Conservation (phyloP, 1,140 invertebrate genomes). For the Dreissena polymorpha region DNA sequence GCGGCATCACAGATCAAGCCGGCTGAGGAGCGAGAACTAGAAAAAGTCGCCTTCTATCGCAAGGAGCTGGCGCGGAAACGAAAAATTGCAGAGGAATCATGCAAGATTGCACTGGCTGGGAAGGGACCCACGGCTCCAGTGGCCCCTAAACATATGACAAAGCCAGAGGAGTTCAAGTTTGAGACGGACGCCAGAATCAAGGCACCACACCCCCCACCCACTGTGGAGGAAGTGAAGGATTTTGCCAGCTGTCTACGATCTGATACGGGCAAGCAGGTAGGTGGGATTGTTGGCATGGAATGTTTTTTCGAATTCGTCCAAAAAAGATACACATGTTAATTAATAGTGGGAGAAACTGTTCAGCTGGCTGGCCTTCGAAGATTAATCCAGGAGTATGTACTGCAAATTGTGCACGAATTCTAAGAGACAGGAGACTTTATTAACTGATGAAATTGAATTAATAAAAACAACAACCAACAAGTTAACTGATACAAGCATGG, state of each 20-base stretch:
- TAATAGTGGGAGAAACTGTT: too few relatives aligned
- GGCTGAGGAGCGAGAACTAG: constrained; percentile 72
- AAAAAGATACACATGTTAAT: too few relatives aligned
- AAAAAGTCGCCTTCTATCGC: constrained; percentile 68
- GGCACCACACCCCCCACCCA: constrained; percentile 56
- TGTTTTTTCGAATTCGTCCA: not conserved
- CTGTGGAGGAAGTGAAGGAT: constrained; percentile 59
- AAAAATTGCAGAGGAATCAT: constrained; percentile 68
- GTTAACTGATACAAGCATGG: too few relatives aligned
- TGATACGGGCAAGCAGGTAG: constrained; percentile 42
- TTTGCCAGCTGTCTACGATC: constrained; percentile 65
- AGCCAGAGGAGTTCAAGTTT: constrained; percentile 71
- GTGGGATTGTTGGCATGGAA: not conserved
- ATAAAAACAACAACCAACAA: too few relatives aligned
- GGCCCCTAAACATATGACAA: constrained; percentile 63
- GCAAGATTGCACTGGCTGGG: constrained; percentile 60
- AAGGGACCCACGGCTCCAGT: constrained; percentile 50
- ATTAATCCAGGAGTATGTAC: too few relatives aligned
- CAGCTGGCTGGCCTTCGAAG: too few relatives aligned
- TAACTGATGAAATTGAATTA: too few relatives aligned
- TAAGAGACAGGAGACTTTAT: too few relatives aligned
- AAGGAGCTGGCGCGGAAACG: constrained; percentile 67
- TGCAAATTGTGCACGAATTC: too few relatives aligned
- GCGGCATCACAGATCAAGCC: constrained; percentile 57
- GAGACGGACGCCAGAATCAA: constrained; percentile 73